Evolutionary conservation across 2,797 vertebrate genomes (phyloP).

Genomic region (Melanotaenia pygmaea): DNA sequence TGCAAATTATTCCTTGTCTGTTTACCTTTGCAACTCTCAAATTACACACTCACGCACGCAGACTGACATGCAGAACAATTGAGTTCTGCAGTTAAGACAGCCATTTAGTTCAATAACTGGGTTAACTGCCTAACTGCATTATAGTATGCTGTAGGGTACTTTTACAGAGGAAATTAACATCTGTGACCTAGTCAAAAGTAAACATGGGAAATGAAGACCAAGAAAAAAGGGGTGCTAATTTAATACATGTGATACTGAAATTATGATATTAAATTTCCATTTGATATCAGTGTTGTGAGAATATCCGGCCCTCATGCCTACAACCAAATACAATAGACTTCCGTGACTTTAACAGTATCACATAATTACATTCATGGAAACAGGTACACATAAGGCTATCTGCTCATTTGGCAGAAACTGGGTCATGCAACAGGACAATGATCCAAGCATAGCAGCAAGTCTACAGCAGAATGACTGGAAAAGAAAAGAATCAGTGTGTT

Average conservation of each 20-base stretch:
- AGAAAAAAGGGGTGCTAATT: not conserved
- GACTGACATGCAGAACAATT: not conserved
- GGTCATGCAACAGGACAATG: not conserved
- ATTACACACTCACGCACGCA: slow-evolving; percentile 16
- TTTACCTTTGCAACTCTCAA: slow-evolving; percentile 27
- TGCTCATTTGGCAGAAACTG: not conserved
- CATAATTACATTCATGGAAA: not conserved
- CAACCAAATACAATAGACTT: not conserved
- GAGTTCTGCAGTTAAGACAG: slow-evolving; percentile 26
- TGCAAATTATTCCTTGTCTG: slow-evolving; percentile 12
- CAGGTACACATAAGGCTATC: too few species aligned
- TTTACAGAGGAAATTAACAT: not conserved
- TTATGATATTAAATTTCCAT: not conserved
- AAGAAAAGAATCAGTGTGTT: not conserved
- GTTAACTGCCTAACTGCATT: slow-evolving; percentile 24
- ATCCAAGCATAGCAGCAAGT: not conserved
- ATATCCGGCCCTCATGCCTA: not conserved
- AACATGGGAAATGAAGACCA: slow-evolving; percentile 14
- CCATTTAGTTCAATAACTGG: slow-evolving; percentile 28
- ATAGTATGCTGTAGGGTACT: not conserved
- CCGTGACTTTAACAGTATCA: not conserved
- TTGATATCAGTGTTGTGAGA: not conserved
- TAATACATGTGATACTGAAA: not conserved
- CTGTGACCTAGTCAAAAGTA: slow-evolving; percentile 10
- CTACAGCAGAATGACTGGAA: not conserved